Conservation (phyloP, 2,888 invertebrate genomes). For the Crossocerus cetratus region DNA sequence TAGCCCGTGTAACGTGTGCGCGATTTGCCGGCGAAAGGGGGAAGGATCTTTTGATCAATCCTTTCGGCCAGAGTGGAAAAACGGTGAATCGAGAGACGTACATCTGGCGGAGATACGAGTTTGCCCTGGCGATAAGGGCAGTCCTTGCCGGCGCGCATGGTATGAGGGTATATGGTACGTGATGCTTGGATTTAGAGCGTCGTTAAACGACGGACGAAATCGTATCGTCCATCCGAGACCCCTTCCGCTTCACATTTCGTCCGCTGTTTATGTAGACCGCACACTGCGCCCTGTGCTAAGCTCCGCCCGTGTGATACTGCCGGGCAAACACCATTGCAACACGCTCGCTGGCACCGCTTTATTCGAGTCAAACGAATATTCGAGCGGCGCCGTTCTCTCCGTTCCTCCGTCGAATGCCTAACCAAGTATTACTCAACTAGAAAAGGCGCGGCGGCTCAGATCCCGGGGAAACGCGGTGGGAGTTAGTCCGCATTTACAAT, state of each 20-base stretch:
- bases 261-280: background rate
- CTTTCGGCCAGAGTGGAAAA: background rate
- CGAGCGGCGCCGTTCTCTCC: background rate
- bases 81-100: background rate
- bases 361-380: background rate
- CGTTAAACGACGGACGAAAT: conserved; percentile 10
- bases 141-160: too few species aligned
- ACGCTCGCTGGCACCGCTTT: background rate
- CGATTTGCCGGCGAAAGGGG: too few species aligned
- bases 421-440: background rate
- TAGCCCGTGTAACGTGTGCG: too few species aligned
- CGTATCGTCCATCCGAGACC: background rate
- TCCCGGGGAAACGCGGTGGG: too few species aligned
- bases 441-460: too few species aligned
- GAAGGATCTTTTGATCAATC: background rate
- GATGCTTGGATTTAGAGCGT: conserved; percentile 7
- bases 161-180: background rate
- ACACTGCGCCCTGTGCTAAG: background rate
- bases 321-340: background rate
- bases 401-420: background rate
- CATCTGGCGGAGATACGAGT: background rate
- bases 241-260: conserved; percentile 5
- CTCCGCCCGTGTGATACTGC: background rate
- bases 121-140: background rate
- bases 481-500: too few species aligned